Base-by-base conservation (phyloP, 2,888 invertebrate genomes). In the Spodoptera exigua region DNA sequence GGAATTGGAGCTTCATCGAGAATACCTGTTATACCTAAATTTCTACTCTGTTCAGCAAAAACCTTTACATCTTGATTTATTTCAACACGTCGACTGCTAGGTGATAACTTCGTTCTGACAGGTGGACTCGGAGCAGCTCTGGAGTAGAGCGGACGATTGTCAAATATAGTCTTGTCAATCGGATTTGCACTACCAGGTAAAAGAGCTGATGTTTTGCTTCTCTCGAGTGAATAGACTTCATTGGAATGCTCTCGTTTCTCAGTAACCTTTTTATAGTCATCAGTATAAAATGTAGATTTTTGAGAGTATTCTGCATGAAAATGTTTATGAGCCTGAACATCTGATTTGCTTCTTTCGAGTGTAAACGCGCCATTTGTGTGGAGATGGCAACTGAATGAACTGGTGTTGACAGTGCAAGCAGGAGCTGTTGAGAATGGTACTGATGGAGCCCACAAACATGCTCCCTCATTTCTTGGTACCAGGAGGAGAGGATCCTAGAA, bases 381-480 rank as follows among this genome's bases (percentile, higher is more conserved):
- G 3, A 94, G 83, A 66, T 94, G 94, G 69, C 94, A 93, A 78
- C 89, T 92, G 72, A 94, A 94, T 14, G 93, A 91, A 74, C 83
- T 88, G 10, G 89, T 90, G 68, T 89, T 91, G 3, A 88, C 84
- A 12, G 91, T 85, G 66, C 94, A 94, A 1, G 93, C 93, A 4
- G 93, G 89, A 11, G 81, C 80, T 1, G 93, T 89, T 1, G 94
- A 94, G 73, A 92, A 92, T 1, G 94, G 93, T 54, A 91, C 84
- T 1, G 93, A 76, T 0, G 94, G 94, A 11, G 92, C 95, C 93
- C 91, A 95, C 59, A 91, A 76, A 77, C 91, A 94, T 9, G 94
- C 94, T 14, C 95, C 96, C 69, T 95, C 95, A 84, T 96, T 96
- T 68, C 95, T 90, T 10, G 95, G 96, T 71, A 95, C 95, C 83